Conservation (phyloP, 1,140 invertebrate genomes). For the Aphelenchoides besseyi region DNA sequence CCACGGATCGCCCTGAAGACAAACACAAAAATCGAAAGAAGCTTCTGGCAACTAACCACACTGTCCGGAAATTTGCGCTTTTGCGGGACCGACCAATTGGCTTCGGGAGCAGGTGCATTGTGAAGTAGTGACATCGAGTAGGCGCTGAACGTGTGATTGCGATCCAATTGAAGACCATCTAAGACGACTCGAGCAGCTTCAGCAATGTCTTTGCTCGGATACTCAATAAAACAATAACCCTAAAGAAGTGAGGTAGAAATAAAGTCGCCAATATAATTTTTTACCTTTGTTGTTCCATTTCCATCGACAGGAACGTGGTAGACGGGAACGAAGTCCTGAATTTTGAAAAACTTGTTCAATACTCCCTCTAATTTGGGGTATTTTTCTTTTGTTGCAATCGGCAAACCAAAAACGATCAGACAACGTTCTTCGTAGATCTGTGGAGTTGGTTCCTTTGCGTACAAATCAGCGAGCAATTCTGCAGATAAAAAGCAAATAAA, state of each 20-base stretch:
- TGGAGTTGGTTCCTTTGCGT: conserved; percentile 27
- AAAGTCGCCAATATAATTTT: conserved; percentile 24
- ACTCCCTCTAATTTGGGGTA: conserved; percentile 88
- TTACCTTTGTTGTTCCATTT: conserved; percentile 80
- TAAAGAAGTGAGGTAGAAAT: conserved; percentile 29
- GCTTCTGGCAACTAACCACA: conserved; percentile 62
- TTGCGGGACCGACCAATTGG: conserved; percentile 80
- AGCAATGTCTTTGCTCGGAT: conserved; percentile 40
- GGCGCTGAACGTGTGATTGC: conserved; percentile 87
- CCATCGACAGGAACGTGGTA: conserved; percentile 82
- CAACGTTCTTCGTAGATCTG: conserved; percentile 81
- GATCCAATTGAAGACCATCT: conserved; percentile 93
- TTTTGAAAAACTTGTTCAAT: conserved; percentile 83
- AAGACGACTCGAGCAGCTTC: conserved; percentile 70
- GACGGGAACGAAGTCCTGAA: conserved; percentile 84
- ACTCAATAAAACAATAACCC: conserved; percentile 57
- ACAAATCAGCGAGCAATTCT: conserved; percentile 34
- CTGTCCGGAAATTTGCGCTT: conserved; percentile 76
- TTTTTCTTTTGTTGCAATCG: conserved; percentile 82
- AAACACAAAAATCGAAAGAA: conserved; percentile 11
- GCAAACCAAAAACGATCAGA: conserved; percentile 91
- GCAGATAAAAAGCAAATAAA: conserved; percentile 15
- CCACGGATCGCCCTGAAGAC: conserved; percentile 77
- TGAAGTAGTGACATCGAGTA: conserved; percentile 95
- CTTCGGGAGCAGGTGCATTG: conserved; percentile 82